Evolutionary conservation across 2,888 invertebrate genomes (phyloP).

Genomic region (Tolmerus cingulatus): DNA sequence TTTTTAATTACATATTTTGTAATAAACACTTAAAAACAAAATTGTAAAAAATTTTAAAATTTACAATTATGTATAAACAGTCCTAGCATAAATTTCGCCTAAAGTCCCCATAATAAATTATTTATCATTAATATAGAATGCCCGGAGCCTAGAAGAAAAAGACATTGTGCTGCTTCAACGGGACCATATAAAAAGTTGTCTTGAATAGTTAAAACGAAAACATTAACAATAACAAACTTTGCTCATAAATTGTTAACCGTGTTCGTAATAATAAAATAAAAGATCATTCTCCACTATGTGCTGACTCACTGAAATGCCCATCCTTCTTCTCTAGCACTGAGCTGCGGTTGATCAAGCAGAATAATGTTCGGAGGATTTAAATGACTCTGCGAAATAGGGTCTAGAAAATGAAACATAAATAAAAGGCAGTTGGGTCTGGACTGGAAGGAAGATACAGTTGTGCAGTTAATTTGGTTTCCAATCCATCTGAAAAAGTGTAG

Average conservation of each 20-base stretch:
- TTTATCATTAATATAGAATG: too few relatives aligned
- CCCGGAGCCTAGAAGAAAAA: too few relatives aligned
- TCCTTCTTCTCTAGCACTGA: background rate
- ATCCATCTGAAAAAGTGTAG: background rate
- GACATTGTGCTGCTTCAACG: too few relatives aligned
- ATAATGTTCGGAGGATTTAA: background rate
- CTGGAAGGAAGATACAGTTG: background rate
- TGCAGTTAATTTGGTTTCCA: background rate
- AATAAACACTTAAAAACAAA: too few relatives aligned
- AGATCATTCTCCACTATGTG: background rate
- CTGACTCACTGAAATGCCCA: background rate
- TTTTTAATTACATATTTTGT: too few relatives aligned
- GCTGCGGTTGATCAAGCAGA: background rate
- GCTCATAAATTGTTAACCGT: background rate
- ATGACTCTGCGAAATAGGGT: background rate
- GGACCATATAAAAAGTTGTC: background rate
- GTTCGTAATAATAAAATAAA: background rate
- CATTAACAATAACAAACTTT: background rate
- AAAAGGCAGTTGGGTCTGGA: background rate
- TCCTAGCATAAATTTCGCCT: too few relatives aligned
- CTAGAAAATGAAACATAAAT: background rate
- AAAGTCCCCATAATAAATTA: too few relatives aligned
- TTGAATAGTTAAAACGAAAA: background rate
- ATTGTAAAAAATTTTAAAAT: too few relatives aligned
- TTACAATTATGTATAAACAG: too few relatives aligned